A percentile compares a stretch with the other conserved stretches of the same genome.
Evolutionary conservation across 2,888 invertebrate genomes (phyloP).

Genomic region (Hyposoter didymator): DNA sequence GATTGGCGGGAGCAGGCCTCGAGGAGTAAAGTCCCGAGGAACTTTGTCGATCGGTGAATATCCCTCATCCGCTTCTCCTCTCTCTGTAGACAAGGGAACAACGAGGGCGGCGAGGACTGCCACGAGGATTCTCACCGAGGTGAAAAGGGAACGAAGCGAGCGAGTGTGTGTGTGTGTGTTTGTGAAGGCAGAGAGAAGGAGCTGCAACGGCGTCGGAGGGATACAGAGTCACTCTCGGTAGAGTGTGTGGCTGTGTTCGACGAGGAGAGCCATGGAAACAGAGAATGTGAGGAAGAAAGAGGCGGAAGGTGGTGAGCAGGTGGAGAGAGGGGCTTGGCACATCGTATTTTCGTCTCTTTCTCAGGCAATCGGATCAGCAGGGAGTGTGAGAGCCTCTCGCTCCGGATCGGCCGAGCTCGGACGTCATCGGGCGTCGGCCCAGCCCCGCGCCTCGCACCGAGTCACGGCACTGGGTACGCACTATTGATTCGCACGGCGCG

Average conservation of each 20-base stretch:
- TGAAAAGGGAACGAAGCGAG: constrained; percentile 23
- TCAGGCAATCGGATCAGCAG: neutral
- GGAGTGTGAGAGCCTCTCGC: constrained; percentile 60
- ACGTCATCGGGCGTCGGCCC: constrained; percentile 76
- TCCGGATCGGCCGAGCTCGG: constrained; percentile 74
- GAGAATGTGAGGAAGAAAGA: constrained; percentile 27
- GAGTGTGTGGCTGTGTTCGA: constrained; percentile 50
- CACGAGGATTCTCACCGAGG: constrained; percentile 41
- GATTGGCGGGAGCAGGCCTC: constrained; percentile 21
- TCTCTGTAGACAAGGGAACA: constrained; percentile 39
- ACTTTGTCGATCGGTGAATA: constrained; percentile 77
- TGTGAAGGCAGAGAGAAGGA: constrained; percentile 24
- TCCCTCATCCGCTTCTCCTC: constrained; percentile 50
- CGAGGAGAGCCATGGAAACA: constrained; percentile 39
- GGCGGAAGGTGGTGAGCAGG: constrained; percentile 36
- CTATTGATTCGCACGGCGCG: constrained; percentile 83
- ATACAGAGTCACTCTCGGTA: constrained; percentile 28
- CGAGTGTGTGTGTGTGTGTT: neutral
- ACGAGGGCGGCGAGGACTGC: constrained; percentile 24
- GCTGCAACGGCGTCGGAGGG: neutral
- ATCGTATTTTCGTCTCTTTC: constrained; percentile 11
- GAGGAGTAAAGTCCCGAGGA: constrained; percentile 68
- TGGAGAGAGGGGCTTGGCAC: constrained; percentile 14
- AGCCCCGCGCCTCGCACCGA: constrained; percentile 65
- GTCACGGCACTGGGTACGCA: constrained; percentile 78